These are phyloP conservation scores for Luidia sarsii DNA, from an alignment of 53 echinoderm and acorn worm species.

Conservation along the genomic window DNA sequence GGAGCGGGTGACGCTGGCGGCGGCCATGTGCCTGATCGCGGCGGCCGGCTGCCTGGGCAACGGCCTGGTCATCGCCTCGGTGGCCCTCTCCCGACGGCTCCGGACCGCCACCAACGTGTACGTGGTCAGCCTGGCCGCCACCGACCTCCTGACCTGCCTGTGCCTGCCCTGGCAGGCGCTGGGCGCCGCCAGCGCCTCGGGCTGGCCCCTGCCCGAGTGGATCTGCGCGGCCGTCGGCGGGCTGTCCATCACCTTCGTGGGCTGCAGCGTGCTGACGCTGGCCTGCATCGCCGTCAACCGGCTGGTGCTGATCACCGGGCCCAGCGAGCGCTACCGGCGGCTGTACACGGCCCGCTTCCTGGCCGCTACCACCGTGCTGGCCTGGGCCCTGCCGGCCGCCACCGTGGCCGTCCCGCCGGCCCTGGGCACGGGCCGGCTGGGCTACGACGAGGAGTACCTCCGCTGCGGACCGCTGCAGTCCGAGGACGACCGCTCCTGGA, in stretches of 20 bases:
- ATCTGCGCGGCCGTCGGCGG: constrained; percentile 77
- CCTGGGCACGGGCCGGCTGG: constrained; percentile 79
- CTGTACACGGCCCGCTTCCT: constrained; percentile 72
- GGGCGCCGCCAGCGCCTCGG: constrained; percentile 63
- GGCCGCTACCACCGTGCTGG: constrained; percentile 65
- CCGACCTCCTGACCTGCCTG: constrained; percentile 82
- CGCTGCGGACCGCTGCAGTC: constrained; percentile 83
- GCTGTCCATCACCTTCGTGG: constrained; percentile 78
- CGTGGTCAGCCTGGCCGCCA: constrained; percentile 85
- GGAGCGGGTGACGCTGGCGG: constrained; percentile 75
- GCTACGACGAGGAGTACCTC: constrained; percentile 87
- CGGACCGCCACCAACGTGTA: constrained; percentile 97
- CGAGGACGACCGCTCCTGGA: constrained; percentile 10
- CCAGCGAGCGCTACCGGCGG: constrained; percentile 64
- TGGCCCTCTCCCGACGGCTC: constrained; percentile 76
- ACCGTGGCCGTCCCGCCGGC: constrained; percentile 65
- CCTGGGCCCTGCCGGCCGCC: constrained; percentile 77
- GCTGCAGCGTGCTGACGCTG: constrained; percentile 79
- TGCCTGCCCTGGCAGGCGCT: constrained; percentile 82
- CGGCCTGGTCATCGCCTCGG: constrained; percentile 79
- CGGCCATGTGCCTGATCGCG: constrained; percentile 68
- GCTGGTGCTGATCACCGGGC: constrained; percentile 75
- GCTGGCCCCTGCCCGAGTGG: constrained; percentile 73
- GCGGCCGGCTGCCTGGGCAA: constrained; percentile 81
- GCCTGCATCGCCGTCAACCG: constrained; percentile 85